Evolutionary conservation across 2,113 vertebrate species (phyloP), one percentile per base, ranked within the genome.

Genomic region (Carollia perspicillata): DNA sequence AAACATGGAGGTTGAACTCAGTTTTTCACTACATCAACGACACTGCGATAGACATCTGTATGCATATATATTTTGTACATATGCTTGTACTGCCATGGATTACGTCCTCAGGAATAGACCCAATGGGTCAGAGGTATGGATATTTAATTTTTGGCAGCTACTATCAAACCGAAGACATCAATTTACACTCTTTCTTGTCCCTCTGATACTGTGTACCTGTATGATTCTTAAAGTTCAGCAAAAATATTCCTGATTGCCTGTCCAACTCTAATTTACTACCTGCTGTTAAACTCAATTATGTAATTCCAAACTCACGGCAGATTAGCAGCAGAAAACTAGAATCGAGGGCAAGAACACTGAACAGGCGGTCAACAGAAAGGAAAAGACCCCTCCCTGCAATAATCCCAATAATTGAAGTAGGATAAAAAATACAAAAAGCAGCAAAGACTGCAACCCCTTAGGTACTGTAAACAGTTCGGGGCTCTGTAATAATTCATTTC

Each of bases 401-500:
- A 8, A 28, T 37, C 79, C 55, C 10, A 12, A 74, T 28, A 11
- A n/a, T 33, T 74, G 69, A 75, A 89, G 35, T 11, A 92, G 58
- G 16, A 22, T 80, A 49, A 93, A 87, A 8, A 95, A 80, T 12
- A 95, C 8, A 94, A 68, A 85, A 75, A 37, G 63, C 42, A 90
- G 1, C 30, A 14, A 71, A 84, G 65, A 40, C n/a, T 44, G 11
- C 35, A 91, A 71, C 12, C 11, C n/a, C 72, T 51, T 55, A 26
- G 44, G 47, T 89, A 92, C 23, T 94, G 8, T 44, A 60, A 89
- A 94, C 93, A 69, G 37, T 5, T n/a, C 5, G 51, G 26, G n/a
- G 83, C 6, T 79, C 74, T n/a, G 22, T 30, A 42, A 42, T 84
- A 75, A 95, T 74, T 86, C n/a, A 93, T 95, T 84, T 69, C 49